Percentiles rank a stretch among this genome's conserved stretches.
phyloP scores from a whole-genome alignment of 1,140 invertebrate species.

The Oedothorax gibbosus region DNA sequence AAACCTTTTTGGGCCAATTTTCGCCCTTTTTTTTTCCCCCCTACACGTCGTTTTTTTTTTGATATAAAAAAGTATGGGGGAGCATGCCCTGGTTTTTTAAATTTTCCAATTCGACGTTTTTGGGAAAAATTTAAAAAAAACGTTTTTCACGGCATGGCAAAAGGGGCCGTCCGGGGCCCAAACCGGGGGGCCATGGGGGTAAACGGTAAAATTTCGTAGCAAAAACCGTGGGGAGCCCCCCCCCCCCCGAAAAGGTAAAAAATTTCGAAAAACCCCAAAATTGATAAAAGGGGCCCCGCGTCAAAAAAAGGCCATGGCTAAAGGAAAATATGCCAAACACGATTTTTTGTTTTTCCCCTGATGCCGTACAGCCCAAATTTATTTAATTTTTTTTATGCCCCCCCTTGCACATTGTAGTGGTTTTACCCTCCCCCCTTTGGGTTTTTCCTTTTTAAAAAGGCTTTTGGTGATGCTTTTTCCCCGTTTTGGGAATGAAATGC shows the following conservation, averaged over 20 bases:
- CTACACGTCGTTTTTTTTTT: not conserved
- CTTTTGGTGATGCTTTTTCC: not conserved
- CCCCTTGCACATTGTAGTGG: constrained; percentile 27
- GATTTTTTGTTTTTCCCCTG: constrained; percentile 27
- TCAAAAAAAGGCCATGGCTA: constrained; percentile 18
- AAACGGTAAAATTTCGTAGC: too few relatives aligned
- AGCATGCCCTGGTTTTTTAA: not conserved
- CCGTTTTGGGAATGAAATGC: constrained; percentile 1
- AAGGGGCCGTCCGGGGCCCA: not conserved
- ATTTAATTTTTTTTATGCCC: constrained; percentile 20
- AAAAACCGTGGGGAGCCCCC: not conserved
- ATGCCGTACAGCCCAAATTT: constrained; percentile 26
- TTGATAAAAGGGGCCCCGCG: constrained; percentile 2
- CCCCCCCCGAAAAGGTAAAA: not conserved
- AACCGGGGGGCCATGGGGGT: not conserved
- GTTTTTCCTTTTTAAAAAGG: constrained; percentile 1
- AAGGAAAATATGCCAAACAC: not conserved
- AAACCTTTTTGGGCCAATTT: not conserved
- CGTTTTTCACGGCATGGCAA: not conserved
- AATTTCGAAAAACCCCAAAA: constrained; percentile 7
- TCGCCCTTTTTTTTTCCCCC: not conserved
- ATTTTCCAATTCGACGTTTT: not conserved
- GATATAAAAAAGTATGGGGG: not conserved
- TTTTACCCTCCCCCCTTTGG: too few relatives aligned
- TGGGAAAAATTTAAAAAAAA: not conserved